Conservation (phyloP, 1,140 invertebrate genomes). For the Trinorchestia longiramus region DNA sequence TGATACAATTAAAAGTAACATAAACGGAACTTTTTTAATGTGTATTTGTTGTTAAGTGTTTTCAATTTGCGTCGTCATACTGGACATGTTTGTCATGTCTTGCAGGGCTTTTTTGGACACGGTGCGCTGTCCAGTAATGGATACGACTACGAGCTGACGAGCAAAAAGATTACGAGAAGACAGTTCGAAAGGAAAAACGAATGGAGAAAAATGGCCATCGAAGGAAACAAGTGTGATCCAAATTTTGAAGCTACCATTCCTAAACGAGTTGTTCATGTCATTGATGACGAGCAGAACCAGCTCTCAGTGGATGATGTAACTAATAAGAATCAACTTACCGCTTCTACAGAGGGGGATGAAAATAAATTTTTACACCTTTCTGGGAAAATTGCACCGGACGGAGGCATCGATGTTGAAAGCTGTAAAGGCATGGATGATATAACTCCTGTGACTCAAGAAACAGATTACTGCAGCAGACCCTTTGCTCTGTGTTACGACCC, state of each 20-base stretch:
- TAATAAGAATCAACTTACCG: neutral
- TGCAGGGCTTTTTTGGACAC: slow-evolving; percentile 33
- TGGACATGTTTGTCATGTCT: neutral
- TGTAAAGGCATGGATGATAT: neutral
- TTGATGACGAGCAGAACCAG: neutral
- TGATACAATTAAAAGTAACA: no score
- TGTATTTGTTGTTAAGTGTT: no score
- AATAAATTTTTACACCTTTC: neutral
- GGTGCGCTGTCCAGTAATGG: slow-evolving; percentile 22
- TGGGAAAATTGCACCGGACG: neutral
- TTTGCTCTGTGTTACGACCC: neutral
- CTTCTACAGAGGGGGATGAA: neutral
- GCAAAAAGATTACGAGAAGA: slow-evolving; percentile 9
- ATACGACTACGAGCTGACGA: neutral
- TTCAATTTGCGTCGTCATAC: no score
- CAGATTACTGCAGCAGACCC: neutral
- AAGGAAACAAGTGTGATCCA: neutral
- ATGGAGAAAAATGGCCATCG: neutral
- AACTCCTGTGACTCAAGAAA: neutral
- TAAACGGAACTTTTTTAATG: no score
- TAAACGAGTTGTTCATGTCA: neutral
- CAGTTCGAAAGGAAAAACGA: neutral
- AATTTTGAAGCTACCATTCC: neutral
- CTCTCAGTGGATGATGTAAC: neutral
- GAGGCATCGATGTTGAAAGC: neutral